Percentiles rank a stretch among this genome's conserved stretches.
These are phyloP conservation scores for Pycnonotus jocosus DNA, from an alignment of 2,113 vertebrate species.

Conservation along the genomic window DNA sequence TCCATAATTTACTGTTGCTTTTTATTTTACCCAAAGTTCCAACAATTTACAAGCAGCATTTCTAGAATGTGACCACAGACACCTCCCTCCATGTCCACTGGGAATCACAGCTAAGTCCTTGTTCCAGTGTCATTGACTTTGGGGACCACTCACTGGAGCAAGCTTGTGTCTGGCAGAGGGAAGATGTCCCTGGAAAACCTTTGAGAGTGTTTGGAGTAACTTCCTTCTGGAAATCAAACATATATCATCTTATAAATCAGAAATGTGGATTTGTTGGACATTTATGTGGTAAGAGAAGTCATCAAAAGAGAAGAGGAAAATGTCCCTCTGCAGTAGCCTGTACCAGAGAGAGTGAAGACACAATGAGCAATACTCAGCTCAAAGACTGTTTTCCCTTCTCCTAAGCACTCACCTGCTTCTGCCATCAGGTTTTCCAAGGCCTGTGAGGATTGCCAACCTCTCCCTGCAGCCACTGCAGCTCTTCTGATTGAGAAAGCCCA, in stretches of 20 bases:
- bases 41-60: neutral
- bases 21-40: too few species aligned
- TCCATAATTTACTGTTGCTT: neutral
- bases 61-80: neutral
- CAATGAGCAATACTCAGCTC: neutral
- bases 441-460: neutral
- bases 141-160: neutral
- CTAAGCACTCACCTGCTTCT: neutral
- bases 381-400: neutral
- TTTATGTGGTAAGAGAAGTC: neutral
- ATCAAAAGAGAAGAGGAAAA: neutral
- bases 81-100: accelerated
- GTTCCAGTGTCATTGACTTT: neutral
- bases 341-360: neutral
- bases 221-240: neutral
- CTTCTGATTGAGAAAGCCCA: neutral
- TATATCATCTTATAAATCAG: neutral
- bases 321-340: neutral
- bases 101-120: neutral
- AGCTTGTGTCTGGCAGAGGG: neutral
- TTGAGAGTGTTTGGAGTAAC: neutral
- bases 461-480: neutral
- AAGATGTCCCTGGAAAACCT: neutral
- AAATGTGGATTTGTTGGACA: neutral
- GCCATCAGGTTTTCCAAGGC: neutral